A percentile compares a stretch with the other conserved stretches of the same genome.
These are phyloP conservation scores for Hyperoodon ampullatus DNA, from an alignment of 2,113 vertebrate genomes.

Conservation along the genomic window DNA sequence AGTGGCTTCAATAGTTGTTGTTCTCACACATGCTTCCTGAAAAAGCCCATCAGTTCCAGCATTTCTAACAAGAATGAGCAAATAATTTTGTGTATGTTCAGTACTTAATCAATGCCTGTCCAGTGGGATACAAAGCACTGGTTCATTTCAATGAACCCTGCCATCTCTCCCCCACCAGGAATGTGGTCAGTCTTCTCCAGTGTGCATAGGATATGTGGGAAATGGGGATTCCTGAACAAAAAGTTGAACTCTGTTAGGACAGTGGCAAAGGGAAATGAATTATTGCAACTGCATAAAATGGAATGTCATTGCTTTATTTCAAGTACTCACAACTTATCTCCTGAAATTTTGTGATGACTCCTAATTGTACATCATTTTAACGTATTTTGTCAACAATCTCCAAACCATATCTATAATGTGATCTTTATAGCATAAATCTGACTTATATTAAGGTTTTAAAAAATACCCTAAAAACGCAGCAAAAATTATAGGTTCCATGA, in stretches of 20 bases:
- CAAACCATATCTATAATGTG: not conserved
- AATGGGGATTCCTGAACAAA: not conserved
- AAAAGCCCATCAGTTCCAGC: not conserved
- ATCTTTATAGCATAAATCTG: not conserved
- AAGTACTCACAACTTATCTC: not conserved
- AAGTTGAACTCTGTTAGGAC: not conserved
- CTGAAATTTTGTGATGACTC: not conserved
- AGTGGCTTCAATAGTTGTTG: not conserved
- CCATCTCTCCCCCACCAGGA: not conserved
- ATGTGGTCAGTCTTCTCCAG: not conserved
- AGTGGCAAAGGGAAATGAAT: not conserved
- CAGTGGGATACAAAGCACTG: not conserved
- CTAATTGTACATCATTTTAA: not conserved
- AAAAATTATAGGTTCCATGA: not conserved
- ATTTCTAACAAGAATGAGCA: not conserved
- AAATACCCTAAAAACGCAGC: not conserved
- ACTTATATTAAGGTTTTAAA: not conserved
- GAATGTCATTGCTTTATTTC: not conserved
- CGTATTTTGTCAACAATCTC: not conserved
- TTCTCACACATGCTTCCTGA: not conserved
- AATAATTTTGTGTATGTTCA: not conserved
- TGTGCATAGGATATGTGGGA: rapidly evolving
- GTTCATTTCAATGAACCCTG: not conserved
- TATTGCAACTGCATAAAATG: not conserved
- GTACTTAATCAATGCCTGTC: not conserved